Evolutionary conservation across 2,797 vertebrate species (phyloP).

Genomic region (Oophaga sylvatica): DNA sequence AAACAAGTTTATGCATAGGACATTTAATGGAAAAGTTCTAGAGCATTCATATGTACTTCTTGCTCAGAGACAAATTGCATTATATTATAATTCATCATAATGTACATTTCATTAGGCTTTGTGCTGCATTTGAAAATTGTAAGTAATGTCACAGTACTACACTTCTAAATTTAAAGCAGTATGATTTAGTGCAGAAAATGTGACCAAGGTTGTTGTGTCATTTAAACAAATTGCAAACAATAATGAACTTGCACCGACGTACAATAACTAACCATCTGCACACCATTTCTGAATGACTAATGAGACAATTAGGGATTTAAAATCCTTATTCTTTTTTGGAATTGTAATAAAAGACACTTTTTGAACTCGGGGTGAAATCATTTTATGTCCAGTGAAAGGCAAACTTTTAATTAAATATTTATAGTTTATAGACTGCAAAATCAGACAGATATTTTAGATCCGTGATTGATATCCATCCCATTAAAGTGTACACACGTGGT

Average conservation of each 20-base stretch:
- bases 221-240: constrained; percentile 22
- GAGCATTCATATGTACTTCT: neutral
- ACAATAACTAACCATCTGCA: constrained; percentile 22
- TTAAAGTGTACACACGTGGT: neutral
- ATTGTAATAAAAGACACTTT: constrained; percentile 12
- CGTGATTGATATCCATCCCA: neutral
- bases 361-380: constrained; percentile 14
- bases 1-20: too few species aligned
- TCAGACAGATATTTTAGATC: neutral
- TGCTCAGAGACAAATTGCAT: neutral
- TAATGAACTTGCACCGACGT: constrained; percentile 24
- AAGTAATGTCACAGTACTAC: neutral
- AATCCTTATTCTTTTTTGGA: neutral
- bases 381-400: neutral
- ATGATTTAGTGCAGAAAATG: constrained; percentile 28
- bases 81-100: neutral
- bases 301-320: constrained; percentile 25
- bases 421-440: neutral
- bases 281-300: constrained; percentile 13
- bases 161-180: neutral
- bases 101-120: neutral
- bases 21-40: too few species aligned
- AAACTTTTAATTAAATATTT: constrained; percentile 5
- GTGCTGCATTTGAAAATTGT: neutral
- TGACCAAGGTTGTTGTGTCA: constrained; percentile 14